phyloP scores from a whole-genome alignment of 2,113 vertebrate genomes.

The Tachycineta bicolor region DNA sequence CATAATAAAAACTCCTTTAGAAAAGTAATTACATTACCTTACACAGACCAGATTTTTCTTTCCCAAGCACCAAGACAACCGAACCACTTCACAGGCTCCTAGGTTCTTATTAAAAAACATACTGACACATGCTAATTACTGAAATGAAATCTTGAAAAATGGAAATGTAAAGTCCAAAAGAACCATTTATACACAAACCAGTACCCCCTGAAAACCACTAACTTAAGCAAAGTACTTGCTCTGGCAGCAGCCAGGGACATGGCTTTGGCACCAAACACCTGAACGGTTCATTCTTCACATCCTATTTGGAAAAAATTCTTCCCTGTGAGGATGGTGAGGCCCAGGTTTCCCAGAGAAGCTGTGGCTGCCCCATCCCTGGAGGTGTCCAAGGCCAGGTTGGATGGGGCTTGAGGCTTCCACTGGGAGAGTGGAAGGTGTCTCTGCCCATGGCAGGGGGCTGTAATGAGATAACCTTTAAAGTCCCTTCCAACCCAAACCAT shows the following conservation, averaged over 20 bases:
- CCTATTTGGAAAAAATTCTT: neutral
- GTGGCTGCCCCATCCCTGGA: neutral
- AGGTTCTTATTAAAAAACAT: constrained; percentile 42
- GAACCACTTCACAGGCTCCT: constrained; percentile 47
- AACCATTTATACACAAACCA: neutral
- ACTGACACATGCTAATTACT: constrained; percentile 50
- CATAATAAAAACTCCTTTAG: constrained; percentile 61
- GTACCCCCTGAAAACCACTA: neutral
- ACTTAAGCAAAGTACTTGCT: neutral
- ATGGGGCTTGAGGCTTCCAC: accelerated
- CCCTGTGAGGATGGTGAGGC: neutral
- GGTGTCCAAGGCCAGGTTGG: neutral
- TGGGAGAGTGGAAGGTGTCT: neutral
- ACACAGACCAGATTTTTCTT: constrained; percentile 45
- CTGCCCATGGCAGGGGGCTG: neutral
- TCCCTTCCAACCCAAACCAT: neutral
- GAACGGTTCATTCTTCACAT: neutral
- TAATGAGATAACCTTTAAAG: neutral
- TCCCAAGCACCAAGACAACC: constrained; percentile 37
- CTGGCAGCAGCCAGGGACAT: neutral
- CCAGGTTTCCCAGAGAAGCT: neutral
- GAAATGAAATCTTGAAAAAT: neutral
- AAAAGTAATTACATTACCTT: constrained; percentile 71
- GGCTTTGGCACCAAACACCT: neutral
- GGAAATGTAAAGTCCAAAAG: constrained; percentile 24